Percentiles rank a stretch among this genome's conserved stretches.
These are phyloP conservation scores for Andrena trimmerana DNA, from an alignment of 2,888 invertebrate genomes.

Conservation along the genomic window DNA sequence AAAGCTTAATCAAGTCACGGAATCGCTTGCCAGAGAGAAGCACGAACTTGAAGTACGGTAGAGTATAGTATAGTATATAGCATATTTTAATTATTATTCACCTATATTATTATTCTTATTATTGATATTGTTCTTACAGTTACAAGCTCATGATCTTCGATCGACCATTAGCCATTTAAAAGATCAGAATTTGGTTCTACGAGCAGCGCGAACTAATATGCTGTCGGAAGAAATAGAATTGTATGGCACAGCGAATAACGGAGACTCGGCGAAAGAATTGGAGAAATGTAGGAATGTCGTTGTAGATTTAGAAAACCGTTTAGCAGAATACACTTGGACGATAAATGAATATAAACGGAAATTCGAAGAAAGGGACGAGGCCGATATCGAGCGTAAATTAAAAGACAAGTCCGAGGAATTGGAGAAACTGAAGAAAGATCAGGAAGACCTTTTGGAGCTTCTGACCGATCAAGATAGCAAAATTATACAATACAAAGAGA, in stretches of 20 bases:
- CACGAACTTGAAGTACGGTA: conserved; percentile 76
- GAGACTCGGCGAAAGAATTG: conserved; percentile 71
- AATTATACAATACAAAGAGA: conserved; percentile 88
- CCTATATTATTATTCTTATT: neutral
- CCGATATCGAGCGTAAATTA: conserved; percentile 79
- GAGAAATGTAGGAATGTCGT: conserved; percentile 75
- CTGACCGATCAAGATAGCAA: conserved; percentile 94
- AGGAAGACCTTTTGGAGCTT: conserved; percentile 96
- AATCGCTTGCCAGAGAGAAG: conserved; percentile 77
- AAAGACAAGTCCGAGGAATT: conserved; percentile 86
- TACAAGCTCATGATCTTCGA: conserved; percentile 89
- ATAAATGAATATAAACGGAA: conserved; percentile 81
- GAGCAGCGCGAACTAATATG: conserved; percentile 86
- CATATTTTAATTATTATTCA: neutral
- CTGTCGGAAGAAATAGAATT: conserved; percentile 69
- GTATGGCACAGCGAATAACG: conserved; percentile 48
- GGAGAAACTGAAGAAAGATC: conserved; percentile 92
- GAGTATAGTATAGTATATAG: neutral
- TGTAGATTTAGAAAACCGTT: conserved; percentile 76
- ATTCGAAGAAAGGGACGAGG: conserved; percentile 72
- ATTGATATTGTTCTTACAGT: conserved; percentile 46
- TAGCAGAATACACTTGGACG: conserved; percentile 76
- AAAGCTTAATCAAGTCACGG: conserved; percentile 82
- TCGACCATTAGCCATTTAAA: conserved; percentile 91
- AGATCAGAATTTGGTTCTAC: conserved; percentile 95